Evolutionary conservation across 1,140 invertebrate species (phyloP).

Genomic region (Saccostrea cuccullata): DNA sequence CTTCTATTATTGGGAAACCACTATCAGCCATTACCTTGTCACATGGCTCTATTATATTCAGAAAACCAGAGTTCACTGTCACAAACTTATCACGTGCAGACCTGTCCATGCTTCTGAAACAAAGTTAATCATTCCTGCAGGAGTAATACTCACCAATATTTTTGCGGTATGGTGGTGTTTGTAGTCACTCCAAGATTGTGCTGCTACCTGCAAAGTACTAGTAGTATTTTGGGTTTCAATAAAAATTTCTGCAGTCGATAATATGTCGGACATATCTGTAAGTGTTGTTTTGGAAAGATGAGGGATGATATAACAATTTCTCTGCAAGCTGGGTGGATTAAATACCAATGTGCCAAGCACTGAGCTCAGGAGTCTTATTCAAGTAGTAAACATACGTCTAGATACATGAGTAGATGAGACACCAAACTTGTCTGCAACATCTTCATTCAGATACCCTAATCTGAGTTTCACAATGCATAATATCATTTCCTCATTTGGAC

Average conservation of each 20-base stretch:
- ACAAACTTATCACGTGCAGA: constrained; percentile 74
- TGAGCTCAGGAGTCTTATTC: constrained; percentile 16
- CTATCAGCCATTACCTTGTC: constrained; percentile 77
- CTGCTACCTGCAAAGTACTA: background rate
- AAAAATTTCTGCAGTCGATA: constrained; percentile 45
- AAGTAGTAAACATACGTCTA: constrained; percentile 33
- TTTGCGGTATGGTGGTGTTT: constrained; percentile 48
- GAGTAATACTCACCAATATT: constrained; percentile 74
- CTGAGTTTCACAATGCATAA: constrained; percentile 46
- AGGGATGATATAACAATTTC: constrained; percentile 39
- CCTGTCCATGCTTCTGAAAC: constrained; percentile 76
- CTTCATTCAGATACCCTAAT: constrained; percentile 38
- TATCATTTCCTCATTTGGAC: constrained; percentile 47
- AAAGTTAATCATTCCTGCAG: constrained; percentile 75
- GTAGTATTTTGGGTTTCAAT: constrained; percentile 39
- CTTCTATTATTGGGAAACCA: constrained; percentile 70
- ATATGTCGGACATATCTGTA: constrained; percentile 44
- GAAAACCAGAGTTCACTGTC: constrained; percentile 72
- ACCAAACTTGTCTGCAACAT: constrained; percentile 47
- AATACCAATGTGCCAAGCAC: constrained; percentile 38
- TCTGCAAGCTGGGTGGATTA: constrained; percentile 15
- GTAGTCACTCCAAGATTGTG: constrained; percentile 39
- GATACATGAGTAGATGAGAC: constrained; percentile 40
- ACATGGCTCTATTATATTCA: constrained; percentile 75
- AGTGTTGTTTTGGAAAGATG: constrained; percentile 26